These are phyloP conservation scores for Phainopepla nitens DNA, from an alignment of 2,113 vertebrate species.

Conservation along the genomic window DNA sequence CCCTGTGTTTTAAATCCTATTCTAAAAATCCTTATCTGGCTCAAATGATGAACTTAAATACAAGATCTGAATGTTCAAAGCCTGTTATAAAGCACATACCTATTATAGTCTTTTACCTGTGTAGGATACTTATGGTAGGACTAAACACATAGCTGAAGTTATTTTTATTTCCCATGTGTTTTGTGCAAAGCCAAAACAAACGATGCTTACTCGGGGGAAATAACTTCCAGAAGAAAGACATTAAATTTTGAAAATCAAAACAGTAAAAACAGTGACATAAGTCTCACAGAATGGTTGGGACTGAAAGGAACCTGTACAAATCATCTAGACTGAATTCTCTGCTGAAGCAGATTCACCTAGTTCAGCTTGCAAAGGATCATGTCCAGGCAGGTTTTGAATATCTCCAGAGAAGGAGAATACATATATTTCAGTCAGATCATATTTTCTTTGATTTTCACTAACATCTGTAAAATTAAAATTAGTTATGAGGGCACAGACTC, in stretches of 20 bases:
- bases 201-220: neutral
- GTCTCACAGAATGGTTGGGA: neutral
- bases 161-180: neutral
- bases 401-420: neutral
- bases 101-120: neutral
- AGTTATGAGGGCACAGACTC: neutral
- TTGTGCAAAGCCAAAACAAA: neutral
- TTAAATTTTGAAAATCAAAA: neutral
- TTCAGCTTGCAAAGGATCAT: neutral
- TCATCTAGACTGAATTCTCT: neutral
- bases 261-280: neutral
- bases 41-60: neutral
- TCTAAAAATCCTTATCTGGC: neutral
- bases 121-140: neutral
- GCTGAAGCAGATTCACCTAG: neutral
- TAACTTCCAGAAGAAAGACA: neutral
- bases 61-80: neutral
- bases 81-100: neutral
- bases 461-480: neutral
- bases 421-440: neutral
- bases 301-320: neutral
- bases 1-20: neutral
- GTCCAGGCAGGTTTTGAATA: neutral
- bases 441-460: neutral
- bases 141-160: neutral